Base-by-base conservation (phyloP, 2,888 invertebrate species). In the Phengaris arion region DNA sequence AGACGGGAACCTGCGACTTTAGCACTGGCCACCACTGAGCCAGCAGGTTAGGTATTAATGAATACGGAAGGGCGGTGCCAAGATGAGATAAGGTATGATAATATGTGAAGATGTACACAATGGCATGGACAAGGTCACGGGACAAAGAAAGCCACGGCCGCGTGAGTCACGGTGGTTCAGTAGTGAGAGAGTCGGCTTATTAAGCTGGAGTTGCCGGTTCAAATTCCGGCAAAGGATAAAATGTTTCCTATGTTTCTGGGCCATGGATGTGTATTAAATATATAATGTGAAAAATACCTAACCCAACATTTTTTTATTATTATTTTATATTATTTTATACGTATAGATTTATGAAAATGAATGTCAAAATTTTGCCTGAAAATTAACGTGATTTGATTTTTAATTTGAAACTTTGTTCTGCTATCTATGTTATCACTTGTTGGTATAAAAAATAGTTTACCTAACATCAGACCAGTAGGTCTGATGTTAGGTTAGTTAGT, bases 81-180 rank as follows among this genome's bases (percentile, higher is more conserved):
- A 35, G 22, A 22, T 59, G 59, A 22, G 59, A 59, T 59, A 59
- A 59, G 59, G 15, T 10, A 59, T 35, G 35, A 35, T 22, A 59
- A 22, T 10, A 22, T 59, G 59, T 59, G 59, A 59, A 57, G 57
- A 57, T 59, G 59, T 22, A 22, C 59, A 59, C 59, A 59, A 59
- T 59, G 22, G 8, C 6, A 6, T 6, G 6, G 9, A 5, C 59
- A 22, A 70, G 70, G 70, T 13, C 69, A 8, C 51, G 15, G 51
- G 70, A 70, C 70, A 70, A 52, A 70, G 70, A 70, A 70, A 52
- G 52, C 52, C 70, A 10, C 46, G 59, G 10, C 5, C 70, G 15
- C 8, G 7, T 72, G 54, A 54, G 9, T 54, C 72, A 54, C 59
- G 8, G 52, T 45, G 9, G 48, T n/a, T 15, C 69, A 48, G 35